A percentile compares a stretch with the other conserved stretches of the same genome.
Evolutionary conservation across 2,888 invertebrate species (phyloP).

Genomic region (Orchestes rusci): DNA sequence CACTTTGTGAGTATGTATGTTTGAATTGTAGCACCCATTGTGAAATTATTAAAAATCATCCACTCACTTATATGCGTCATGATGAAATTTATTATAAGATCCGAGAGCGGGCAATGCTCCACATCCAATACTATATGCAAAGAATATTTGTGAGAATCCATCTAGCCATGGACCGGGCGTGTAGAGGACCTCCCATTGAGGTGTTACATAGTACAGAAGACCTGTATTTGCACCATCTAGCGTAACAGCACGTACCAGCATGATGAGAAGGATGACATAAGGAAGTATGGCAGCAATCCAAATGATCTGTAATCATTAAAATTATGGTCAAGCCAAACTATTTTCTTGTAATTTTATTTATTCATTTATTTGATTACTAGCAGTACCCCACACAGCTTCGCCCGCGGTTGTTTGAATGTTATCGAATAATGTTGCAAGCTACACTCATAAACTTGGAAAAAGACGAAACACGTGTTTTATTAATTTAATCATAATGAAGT

Average conservation of each 20-base stretch:
- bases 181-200: conserved; percentile 50
- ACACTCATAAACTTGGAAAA: too few species aligned
- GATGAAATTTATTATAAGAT: conserved; percentile 70
- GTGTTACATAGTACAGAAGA: conserved; percentile 60
- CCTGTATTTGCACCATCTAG: conserved; percentile 59
- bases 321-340: background rate
- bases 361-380: conserved; percentile 1
- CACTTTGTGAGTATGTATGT: too few species aligned
- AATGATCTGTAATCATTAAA: conserved; percentile 48
- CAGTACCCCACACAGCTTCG: too few species aligned
- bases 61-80: conserved; percentile 63
- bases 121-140: conserved; percentile 70
- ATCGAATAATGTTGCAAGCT: too few species aligned
- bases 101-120: conserved; percentile 67
- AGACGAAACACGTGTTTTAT: too few species aligned
- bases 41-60: too few species aligned
- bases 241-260: conserved; percentile 60
- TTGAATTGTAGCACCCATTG: too few species aligned
- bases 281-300: conserved; percentile 74
- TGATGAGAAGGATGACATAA: conserved; percentile 59
- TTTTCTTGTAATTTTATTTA: conserved; percentile 3
- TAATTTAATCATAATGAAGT: too few species aligned
- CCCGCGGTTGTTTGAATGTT: too few species aligned
- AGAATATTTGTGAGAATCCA: conserved; percentile 71
- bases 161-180: conserved; percentile 62